Percentiles rank a stretch among this genome's conserved stretches.
phyloP scores from a whole-genome alignment of 2,888 invertebrate genomes.

The Cataglyphis albicans region DNA sequence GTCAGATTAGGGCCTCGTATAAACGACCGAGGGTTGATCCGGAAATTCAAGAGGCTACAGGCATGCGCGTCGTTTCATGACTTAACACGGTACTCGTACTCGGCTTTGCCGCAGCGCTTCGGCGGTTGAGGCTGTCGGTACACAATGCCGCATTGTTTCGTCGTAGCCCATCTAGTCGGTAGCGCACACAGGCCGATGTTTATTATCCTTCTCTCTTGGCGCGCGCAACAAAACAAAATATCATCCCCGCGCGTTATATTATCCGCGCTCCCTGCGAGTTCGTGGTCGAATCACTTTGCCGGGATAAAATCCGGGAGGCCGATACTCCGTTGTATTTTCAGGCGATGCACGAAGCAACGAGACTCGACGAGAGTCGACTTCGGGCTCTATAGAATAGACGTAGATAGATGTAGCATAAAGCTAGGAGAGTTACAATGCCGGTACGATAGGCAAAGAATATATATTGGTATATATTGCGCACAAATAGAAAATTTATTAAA shows the following conservation, averaged over 20 bases:
- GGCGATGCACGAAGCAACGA: conserved; percentile 57
- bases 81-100: conserved; percentile 70
- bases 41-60: conserved; percentile 35
- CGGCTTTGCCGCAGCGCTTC: conserved; percentile 70
- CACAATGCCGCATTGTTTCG: conserved; percentile 84
- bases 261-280: conserved; percentile 59
- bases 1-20: conserved; percentile 39
- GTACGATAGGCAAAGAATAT: neutral
- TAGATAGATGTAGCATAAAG: conserved; percentile 8
- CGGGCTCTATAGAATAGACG: conserved; percentile 18
- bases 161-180: conserved; percentile 79
- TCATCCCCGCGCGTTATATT: conserved; percentile 65
- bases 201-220: conserved; percentile 73
- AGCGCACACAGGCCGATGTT: conserved; percentile 72
- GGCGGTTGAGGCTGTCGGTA: conserved; percentile 77
- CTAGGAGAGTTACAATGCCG: neutral
- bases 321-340: conserved; percentile 63
- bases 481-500: neutral
- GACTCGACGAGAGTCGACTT: neutral
- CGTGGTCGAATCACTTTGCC: conserved; percentile 72
- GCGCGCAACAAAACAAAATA: conserved; percentile 75
- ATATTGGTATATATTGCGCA: neutral
- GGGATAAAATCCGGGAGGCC: conserved; percentile 69
- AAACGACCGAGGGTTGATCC: conserved; percentile 44
- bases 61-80: conserved; percentile 68